These are phyloP conservation scores for Etheostoma nigrum DNA, from an alignment of 2,797 vertebrate genomes.

Conservation along the genomic window DNA sequence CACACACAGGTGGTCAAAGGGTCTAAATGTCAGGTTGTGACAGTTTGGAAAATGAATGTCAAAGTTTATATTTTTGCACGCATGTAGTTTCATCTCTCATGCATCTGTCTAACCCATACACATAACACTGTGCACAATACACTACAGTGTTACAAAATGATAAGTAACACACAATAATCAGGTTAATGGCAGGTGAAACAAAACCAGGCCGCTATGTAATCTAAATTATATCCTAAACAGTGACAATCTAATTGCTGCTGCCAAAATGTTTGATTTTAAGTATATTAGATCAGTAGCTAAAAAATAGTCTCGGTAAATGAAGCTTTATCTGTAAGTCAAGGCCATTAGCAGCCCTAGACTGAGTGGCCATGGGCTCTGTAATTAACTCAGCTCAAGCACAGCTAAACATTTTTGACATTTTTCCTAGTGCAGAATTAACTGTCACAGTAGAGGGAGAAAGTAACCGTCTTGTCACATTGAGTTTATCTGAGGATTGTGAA, in stretches of 20 bases:
- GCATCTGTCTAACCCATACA: neutral
- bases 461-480: conserved; percentile 95
- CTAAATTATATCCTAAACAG: conserved; percentile 68
- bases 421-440: conserved; percentile 97
- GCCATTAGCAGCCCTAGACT: conserved; percentile 93
- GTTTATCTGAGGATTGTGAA: conserved; percentile 87
- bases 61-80: conserved; percentile 51
- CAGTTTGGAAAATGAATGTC: conserved; percentile 69
- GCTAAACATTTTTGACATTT: conserved; percentile 99
- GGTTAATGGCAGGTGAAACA: conserved; percentile 27
- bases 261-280: conserved; percentile 96
- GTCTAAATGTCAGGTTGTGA: conserved; percentile 77
- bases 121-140: neutral
- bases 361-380: conserved; percentile 91
- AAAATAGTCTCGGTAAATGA: conserved; percentile 91
- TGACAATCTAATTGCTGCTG: conserved; percentile 90
- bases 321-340: conserved; percentile 95
- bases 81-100: conserved; percentile 42
- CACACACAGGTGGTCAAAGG: conserved; percentile 65
- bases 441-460: conserved; percentile 94
- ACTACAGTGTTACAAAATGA: neutral
- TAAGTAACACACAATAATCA: conserved; percentile 12
- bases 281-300: conserved; percentile 95
- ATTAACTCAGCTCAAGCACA: conserved; percentile 97
- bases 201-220: conserved; percentile 26